A percentile compares a stretch with the other conserved stretches of the same genome.
Evolutionary conservation across 2,888 invertebrate genomes (phyloP).

Genomic region (Meta bourneti): DNA sequence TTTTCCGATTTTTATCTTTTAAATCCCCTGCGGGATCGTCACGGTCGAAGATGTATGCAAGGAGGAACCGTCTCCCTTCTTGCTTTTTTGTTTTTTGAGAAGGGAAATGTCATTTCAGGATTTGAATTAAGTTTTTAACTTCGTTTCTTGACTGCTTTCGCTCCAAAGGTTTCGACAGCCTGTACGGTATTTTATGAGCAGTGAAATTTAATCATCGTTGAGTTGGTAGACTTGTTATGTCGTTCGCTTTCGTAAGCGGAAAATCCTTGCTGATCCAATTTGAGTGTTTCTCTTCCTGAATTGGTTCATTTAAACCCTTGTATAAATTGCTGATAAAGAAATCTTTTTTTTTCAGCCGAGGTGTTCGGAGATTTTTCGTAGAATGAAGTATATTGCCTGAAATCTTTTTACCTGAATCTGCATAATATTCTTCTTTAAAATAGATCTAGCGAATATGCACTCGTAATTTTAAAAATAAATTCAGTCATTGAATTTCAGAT

Average conservation of each 20-base stretch:
- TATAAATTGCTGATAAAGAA: neutral
- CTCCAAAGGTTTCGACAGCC: neutral
- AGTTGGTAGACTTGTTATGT: neutral
- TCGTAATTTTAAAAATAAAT: neutral
- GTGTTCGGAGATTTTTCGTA: neutral
- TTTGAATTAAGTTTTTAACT: neutral
- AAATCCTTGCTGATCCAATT: neutral
- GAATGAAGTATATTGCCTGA: neutral
- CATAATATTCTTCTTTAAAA: neutral
- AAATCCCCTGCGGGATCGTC: neutral
- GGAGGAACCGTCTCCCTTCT: neutral
- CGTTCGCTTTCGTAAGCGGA: neutral
- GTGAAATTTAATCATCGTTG: slow-evolving; percentile 3
- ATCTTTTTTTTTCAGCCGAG: neutral
- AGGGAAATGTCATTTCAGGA: neutral
- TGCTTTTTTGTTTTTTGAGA: neutral
- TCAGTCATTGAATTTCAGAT: too few relatives aligned
- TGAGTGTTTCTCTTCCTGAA: neutral
- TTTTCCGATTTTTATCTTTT: neutral
- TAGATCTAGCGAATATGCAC: neutral
- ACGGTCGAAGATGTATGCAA: neutral
- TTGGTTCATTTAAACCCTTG: neutral
- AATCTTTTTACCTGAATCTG: neutral
- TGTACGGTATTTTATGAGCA: neutral
- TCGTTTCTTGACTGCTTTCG: neutral